These are phyloP conservation scores for Rotaria socialis DNA, from an alignment of 2,888 invertebrate species.

Conservation along the genomic window DNA sequence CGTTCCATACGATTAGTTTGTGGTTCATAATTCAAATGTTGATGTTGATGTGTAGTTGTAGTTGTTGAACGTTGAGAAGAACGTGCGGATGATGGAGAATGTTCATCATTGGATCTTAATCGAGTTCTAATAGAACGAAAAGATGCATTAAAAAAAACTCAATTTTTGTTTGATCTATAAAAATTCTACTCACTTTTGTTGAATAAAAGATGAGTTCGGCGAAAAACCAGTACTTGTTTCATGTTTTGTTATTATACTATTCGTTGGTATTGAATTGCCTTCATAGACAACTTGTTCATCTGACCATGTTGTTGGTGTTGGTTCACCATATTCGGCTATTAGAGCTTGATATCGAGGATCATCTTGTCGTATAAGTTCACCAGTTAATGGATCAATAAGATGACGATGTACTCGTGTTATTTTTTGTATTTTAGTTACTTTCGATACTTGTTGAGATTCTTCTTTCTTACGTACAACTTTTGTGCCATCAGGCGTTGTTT, in stretches of 20 bases:
- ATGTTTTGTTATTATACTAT: neutral
- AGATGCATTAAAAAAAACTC: neutral
- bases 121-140: neutral
- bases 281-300: conserved; percentile 33
- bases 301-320: conserved; percentile 35
- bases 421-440: conserved; percentile 45
- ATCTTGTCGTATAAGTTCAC: conserved; percentile 44
- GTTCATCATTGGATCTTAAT: neutral
- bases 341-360: conserved; percentile 23
- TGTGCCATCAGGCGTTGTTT: conserved; percentile 45
- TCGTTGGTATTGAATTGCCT: neutral
- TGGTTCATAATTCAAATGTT: neutral
- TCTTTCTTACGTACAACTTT: conserved; percentile 46
- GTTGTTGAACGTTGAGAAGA: conserved; percentile 31
- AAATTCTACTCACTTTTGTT: neutral
- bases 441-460: conserved; percentile 46
- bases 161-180: neutral
- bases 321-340: conserved; percentile 19
- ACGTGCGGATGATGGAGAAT: neutral
- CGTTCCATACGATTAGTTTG: neutral
- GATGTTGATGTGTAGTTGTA: neutral
- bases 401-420: conserved; percentile 42
- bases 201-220: neutral
- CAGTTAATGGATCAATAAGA: conserved; percentile 42
- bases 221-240: conserved; percentile 13